Evolutionary conservation across 2,113 vertebrate genomes (phyloP), one percentile per base, ranked within the genome.

Genomic region (Grus americana): DNA sequence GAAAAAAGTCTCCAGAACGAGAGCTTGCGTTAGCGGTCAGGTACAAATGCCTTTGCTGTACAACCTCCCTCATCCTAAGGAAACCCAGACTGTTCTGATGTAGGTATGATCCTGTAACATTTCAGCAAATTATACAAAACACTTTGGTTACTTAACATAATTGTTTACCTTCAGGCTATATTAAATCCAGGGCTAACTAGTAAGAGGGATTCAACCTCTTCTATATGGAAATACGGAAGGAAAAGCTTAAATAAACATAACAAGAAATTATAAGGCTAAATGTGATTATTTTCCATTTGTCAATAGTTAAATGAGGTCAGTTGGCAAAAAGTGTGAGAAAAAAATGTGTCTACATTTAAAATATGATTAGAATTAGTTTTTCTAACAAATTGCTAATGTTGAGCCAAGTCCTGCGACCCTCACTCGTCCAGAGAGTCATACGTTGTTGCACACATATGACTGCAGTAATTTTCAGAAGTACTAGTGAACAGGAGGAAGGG

Each of bases 221-320:
- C 52, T 89, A 71, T 72, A 92, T 0, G 93, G 93, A 91, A 94
- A 75, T 61, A 92, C 0, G 52, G 92, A 85, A 85, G 83, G 92
- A 95, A 96, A 96, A 93, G 36, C 93, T 93, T 97, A 94, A 94
- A 92, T 96, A 94, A 92, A 88, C 87, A 96, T 36, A 88, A 79
- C 54, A 95, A 88, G 65, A 93, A 95, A 94, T 71, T 88, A 94
- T 86, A 92, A 93, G 26, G 67, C 68, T 91, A 94, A 91, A 95
- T 93, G 94, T 95, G 93, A 93, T 95, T 94, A 97, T 93, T 96
- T 94, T 92, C 82, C 93, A 97, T 87, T 94, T 95, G 91, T 93
- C 91, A 90, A 90, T 75, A 87, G 54, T 96, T 96, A 95, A 40
- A 95, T n/a, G 91, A 97, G 92, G 93, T 96, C 94, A 96, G 80